Evolutionary conservation across 2,797 vertebrate genomes (phyloP), one percentile per base, ranked within the genome.

Genomic region (Cynodonichthys magdalenae): DNA sequence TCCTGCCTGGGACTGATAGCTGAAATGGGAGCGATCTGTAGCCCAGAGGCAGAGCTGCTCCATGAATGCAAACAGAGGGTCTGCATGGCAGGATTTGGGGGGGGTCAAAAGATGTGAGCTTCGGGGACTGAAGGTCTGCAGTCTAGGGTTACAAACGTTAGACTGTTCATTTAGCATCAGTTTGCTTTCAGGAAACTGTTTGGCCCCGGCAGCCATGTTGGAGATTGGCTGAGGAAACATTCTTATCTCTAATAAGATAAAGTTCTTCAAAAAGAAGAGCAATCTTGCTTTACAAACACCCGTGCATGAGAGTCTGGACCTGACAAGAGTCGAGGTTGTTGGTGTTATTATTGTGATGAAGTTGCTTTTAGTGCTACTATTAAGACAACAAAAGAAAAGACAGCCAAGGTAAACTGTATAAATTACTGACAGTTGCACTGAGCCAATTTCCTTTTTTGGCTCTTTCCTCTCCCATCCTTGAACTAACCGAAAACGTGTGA

Each of bases 71-170:
- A 4, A 57, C 67, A 76, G 69, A 74, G 82, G 85, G 87, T 83
- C 84, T 84, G 81, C 20, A n/a, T 58, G 62, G 74, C 74, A 69
- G 53, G 48, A 71, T 67, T 66, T 31, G 61, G 68, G 73, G 49
- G 24, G 24, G 24, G 24, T 74, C 56, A 59, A 36, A 62, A 62
- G 73, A 79, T 64, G 58, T 74, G 61, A 55, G 76, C 83, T 84
- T 57, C 60, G 47, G 84, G 83, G 75, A 71, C 69, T 56, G 44
- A 59, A 71, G 51, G 53, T 51, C 56, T 57, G 70, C 47, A 71
- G 85, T 82, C 84, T 84, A 72, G 64, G 79, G 84, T 89, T 87
- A 71, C 81, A 69, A 59, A 69, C 74, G 64, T 82, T 65, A 75
- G 54, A 65, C 68, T 66, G 80, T 82, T 89, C 70, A 74, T 80